Evolutionary conservation across 2,797 vertebrate genomes (phyloP).

Genomic region (Pipistrellus kuhlii): DNA sequence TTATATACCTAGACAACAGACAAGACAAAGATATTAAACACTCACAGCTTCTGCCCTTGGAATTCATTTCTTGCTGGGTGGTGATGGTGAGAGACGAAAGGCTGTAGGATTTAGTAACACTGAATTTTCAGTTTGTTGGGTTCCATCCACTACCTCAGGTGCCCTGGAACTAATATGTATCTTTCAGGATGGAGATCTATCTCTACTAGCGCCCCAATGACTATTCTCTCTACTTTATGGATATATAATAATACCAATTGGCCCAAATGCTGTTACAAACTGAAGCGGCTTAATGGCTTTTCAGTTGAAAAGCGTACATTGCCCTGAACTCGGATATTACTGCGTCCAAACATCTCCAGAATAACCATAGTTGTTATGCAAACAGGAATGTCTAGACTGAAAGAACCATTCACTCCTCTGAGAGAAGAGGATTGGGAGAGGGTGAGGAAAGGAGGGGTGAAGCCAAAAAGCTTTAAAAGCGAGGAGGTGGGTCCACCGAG

Average conservation of each 20-base stretch:
- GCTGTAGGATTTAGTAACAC: slow-evolving; percentile 64
- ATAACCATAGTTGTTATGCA: not conserved
- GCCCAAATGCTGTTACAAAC: slow-evolving; percentile 20
- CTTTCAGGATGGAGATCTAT: slow-evolving; percentile 1
- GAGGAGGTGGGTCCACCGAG: not conserved
- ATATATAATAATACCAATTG: not conserved
- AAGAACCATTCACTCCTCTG: not conserved
- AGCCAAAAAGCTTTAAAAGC: not conserved
- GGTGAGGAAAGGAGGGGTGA: not conserved
- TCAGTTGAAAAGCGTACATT: not conserved
- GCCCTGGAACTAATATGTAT: slow-evolving; percentile 65
- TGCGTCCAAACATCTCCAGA: not conserved
- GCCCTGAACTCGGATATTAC: not conserved
- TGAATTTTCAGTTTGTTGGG: slow-evolving; percentile 72
- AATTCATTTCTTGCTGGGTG: not conserved
- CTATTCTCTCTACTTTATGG: fast-evolving
- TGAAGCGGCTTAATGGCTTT: not conserved
- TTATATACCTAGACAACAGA: not conserved
- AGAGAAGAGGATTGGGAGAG: not conserved
- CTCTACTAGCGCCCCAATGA: not conserved
- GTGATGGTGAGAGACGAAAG: slow-evolving; percentile 72
- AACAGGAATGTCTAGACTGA: not conserved
- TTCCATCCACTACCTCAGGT: slow-evolving; percentile 61
- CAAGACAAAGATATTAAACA: not conserved
- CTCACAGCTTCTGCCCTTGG: slow-evolving; percentile 9